A percentile compares a stretch with the other conserved stretches of the same genome.
Conservation (phyloP, 2,888 invertebrate genomes). For the Leptinotarsa peninsularis region DNA sequence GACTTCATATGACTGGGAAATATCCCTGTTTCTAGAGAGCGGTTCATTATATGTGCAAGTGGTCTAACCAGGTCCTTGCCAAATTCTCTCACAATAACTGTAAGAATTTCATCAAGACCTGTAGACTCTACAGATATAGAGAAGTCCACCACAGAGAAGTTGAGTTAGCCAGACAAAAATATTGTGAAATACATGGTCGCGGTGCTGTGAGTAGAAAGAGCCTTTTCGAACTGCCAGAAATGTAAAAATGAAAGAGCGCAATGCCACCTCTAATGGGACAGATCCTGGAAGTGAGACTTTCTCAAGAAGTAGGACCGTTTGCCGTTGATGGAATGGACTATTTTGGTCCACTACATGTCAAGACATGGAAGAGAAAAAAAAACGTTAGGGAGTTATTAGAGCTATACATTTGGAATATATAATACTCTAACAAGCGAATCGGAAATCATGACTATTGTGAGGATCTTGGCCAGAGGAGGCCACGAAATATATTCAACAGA, state of each 20-base stretch:
- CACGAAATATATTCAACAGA: background rate
- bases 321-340: background rate
- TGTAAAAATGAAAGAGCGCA: background rate
- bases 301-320: background rate
- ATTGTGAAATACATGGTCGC: background rate
- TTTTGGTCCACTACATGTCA: background rate
- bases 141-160: background rate
- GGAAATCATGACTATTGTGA: no score
- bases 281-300: background rate
- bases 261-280: background rate
- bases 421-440: background rate
- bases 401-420: background rate
- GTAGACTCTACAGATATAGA: no score
- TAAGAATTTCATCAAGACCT: no score
- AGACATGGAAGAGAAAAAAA: background rate
- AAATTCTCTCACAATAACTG: no score
- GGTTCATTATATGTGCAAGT: no score
- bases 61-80: no score
- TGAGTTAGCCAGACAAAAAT: background rate
- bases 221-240: background rate
- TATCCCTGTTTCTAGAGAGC: no score
- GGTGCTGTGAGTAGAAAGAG: background rate
- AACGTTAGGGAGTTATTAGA: background rate
- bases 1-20: no score
- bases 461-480: background rate